phyloP scores from a whole-genome alignment of 92 coral and sea anemone genomes.

The Palythoa grandiflora region DNA sequence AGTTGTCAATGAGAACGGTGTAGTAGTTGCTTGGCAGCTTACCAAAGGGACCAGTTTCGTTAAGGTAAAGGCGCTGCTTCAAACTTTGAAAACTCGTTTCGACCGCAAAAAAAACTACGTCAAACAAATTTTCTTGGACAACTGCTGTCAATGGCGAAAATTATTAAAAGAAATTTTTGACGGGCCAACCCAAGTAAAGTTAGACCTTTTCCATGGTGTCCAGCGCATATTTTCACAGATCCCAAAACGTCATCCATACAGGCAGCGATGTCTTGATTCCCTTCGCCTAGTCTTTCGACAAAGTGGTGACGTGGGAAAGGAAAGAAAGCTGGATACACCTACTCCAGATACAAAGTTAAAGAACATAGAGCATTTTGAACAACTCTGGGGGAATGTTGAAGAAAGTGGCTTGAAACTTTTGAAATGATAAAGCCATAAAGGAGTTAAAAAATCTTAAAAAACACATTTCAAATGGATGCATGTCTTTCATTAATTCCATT shows the following conservation, averaged over 20 bases:
- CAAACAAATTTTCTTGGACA: slow-evolving; percentile 59
- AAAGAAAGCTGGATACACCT: slow-evolving; percentile 52
- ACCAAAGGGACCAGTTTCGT: slow-evolving; percentile 70
- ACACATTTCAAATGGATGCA: slow-evolving; percentile 53
- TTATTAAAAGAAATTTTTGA: slow-evolving; percentile 54
- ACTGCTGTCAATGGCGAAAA: slow-evolving; percentile 54
- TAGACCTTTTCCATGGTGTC: slow-evolving; percentile 57
- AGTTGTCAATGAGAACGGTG: slow-evolving; percentile 57
- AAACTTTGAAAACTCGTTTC: slow-evolving; percentile 50
- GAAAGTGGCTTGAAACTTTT: slow-evolving; percentile 40
- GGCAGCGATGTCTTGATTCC: slow-evolving; percentile 35
- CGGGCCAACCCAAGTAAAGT: slow-evolving; percentile 29
- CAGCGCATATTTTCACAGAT: slow-evolving; percentile 53
- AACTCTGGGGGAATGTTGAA: slow-evolving; percentile 44
- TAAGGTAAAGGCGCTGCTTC: slow-evolving; percentile 51
- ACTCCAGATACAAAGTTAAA: slow-evolving; percentile 44
- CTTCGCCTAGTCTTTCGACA: slow-evolving; percentile 61
- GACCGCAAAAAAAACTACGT: slow-evolving; percentile 15
- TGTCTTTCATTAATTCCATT: slow-evolving; percentile 56
- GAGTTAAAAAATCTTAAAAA: slow-evolving; percentile 47
- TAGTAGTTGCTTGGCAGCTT: slow-evolving; percentile 69
- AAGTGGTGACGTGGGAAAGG: slow-evolving; percentile 26
- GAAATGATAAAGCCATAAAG: slow-evolving; percentile 42
- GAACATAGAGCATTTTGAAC: slow-evolving; percentile 32
- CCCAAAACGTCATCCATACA: slow-evolving; percentile 28